Base-by-base conservation (phyloP, 2,888 invertebrate genomes). In the Lithodes maja region DNA sequence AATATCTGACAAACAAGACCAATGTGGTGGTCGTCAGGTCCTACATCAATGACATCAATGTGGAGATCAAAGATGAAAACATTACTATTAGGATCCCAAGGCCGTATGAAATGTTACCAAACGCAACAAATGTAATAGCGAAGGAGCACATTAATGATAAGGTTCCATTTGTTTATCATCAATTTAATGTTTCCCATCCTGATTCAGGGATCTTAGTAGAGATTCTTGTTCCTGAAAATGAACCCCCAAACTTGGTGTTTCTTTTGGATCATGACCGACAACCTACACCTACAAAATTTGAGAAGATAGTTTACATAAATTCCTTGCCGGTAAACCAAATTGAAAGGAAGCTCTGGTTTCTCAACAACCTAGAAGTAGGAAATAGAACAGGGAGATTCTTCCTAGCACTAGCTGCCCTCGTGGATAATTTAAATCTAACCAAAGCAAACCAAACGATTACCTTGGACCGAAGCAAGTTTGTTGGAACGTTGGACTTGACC, bases 91-190 rank as follows among this genome's bases (percentile, higher is more conserved):
- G 54, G 79, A 91, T 91, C 84, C 90, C 91, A 49, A 69, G 89
- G 55, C 52, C 77, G n/a, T 50, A 77, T 53, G 74, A 81, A 33
- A 68, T 12, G 3, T 12, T 82, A 74, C 77, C 68, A 12, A 9
- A 55, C 2, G 71, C 84, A 49, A 7, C 84, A 49, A 2, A 9
- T 52, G 90, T 87, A 49, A 85, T 85, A 17, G 82, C 75, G 3
- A 85, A 75, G 15, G 78, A 61, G 2, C n/a, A 2, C 2, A 77
- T 90, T 1, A 77, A 85, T 49, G 53, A 12, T n/a, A 61, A 50
- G n/a, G 33, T 90, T 54, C 91, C 91, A 9, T 74, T 91, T 33
- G 90, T 91, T 69, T 91, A 87, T 71, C 91, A 91, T 55, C 7
- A 52, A 7, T 86, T 90, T 69, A 91, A 90, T 74, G 74, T 92